These are phyloP conservation scores for Heterodera carotae DNA, from an alignment of 1,140 invertebrate species.

Conservation along the genomic window DNA sequence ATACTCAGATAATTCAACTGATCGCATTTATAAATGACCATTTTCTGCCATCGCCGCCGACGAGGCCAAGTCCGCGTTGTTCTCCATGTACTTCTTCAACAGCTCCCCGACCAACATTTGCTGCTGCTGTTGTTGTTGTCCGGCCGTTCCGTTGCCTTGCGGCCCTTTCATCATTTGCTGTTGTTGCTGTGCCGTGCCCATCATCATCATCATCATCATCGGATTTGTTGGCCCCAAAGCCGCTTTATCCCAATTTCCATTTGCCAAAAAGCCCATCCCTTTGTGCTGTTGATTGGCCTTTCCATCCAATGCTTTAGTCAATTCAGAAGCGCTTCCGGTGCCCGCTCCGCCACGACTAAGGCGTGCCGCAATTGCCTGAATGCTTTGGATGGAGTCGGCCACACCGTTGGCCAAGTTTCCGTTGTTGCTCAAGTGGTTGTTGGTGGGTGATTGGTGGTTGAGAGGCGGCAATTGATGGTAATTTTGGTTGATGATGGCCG, in stretches of 20 bases:
- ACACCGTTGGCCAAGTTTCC: not conserved
- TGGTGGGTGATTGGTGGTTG: not conserved
- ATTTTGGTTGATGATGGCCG: not conserved
- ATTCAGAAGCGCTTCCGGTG: not conserved
- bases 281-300: conserved; percentile 1
- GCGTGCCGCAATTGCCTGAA: conserved; percentile 7
- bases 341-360: not conserved
- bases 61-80: conserved; percentile 5
- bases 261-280: not conserved
- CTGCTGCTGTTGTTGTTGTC: not conserved
- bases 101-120: conserved; percentile 8
- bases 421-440: not conserved
- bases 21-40: not conserved
- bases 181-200: conserved; percentile 4
- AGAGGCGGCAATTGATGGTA: not conserved
- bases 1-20: not conserved
- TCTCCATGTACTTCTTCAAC: conserved; percentile 16
- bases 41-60: not conserved
- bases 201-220: not conserved
- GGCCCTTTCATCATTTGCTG: not conserved
- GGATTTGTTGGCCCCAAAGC: not conserved
- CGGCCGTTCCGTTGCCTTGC: not conserved
- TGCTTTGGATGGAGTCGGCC: conserved; percentile 3
- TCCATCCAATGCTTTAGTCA: conserved; percentile 6
- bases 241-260: conserved; percentile 1